Evolutionary conservation across 2,113 vertebrate genomes (phyloP).

Genomic region (Pachypanchax playfairii): DNA sequence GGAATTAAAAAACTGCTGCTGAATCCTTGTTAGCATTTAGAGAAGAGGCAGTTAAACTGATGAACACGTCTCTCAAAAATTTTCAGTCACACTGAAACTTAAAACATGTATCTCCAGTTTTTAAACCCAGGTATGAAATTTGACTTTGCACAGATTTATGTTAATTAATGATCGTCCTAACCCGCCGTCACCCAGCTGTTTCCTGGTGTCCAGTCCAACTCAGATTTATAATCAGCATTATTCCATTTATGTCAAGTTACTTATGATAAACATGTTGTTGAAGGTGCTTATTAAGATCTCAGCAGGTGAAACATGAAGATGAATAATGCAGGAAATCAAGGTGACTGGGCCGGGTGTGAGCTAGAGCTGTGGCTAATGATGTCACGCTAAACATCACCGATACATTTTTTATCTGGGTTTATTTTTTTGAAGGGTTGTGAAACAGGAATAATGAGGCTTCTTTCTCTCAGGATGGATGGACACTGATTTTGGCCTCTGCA

Average conservation of each 20-base stretch:
- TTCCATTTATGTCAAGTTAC: conserved; percentile 28
- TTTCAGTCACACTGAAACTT: neutral
- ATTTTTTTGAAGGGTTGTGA: neutral
- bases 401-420: too few species aligned
- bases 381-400: too few species aligned
- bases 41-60: neutral
- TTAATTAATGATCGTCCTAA: conserved; percentile 20
- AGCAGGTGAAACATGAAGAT: neutral
- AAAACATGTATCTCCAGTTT: conserved; percentile 13
- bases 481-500: too few species aligned
- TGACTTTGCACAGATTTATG: neutral
- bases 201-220: conserved; percentile 9
- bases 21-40: neutral
- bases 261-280: conserved; percentile 18
- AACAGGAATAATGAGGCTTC: neutral
- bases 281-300: conserved; percentile 24
- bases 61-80: neutral
- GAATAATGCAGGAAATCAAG: conserved; percentile 10
- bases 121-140: neutral
- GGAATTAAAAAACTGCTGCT: neutral
- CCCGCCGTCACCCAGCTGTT: neutral
- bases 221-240: conserved; percentile 24
- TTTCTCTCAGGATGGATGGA: too few species aligned
- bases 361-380: too few species aligned
- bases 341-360: too few species aligned